Evolutionary conservation across 2,113 vertebrate species (phyloP).

Genomic region (Coracopsis vasa): DNA sequence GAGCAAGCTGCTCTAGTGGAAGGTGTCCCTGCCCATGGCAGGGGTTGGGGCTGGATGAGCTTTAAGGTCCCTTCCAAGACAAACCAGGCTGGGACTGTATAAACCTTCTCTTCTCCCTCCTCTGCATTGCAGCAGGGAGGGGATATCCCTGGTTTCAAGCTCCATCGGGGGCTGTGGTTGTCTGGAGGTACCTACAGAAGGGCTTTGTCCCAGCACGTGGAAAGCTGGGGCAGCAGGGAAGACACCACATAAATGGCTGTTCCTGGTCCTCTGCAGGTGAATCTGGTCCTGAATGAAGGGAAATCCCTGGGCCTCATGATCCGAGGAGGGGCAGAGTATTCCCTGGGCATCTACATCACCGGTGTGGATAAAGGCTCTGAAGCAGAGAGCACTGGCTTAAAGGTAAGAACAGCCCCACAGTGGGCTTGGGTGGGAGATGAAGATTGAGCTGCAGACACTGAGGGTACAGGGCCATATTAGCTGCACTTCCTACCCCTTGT

Average conservation of each 20-base stretch:
- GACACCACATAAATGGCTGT: neutral
- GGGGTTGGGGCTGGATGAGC: neutral
- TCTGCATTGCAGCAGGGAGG: neutral
- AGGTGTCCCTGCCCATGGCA: neutral
- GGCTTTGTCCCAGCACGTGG: neutral
- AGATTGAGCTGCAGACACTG: neutral
- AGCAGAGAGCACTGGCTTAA: slow-evolving; percentile 90
- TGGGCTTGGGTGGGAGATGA: neutral
- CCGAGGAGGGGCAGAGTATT: slow-evolving; percentile 92
- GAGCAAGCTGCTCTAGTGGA: neutral
- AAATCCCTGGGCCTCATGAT: slow-evolving; percentile 94
- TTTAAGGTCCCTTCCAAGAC: neutral
- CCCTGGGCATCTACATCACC: slow-evolving; percentile 94
- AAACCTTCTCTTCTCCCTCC: neutral
- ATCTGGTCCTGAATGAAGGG: slow-evolving; percentile 91
- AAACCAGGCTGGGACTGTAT: neutral
- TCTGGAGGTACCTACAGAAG: neutral
- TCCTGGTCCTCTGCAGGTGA: slow-evolving; percentile 77
- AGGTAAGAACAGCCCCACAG: slow-evolving; percentile 74
- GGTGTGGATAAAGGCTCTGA: slow-evolving; percentile 92
- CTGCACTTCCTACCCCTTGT: neutral
- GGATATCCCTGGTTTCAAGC: neutral
- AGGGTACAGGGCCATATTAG: neutral
- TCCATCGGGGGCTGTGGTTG: neutral
- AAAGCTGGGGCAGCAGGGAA: neutral